These are phyloP conservation scores for Oncopodura yosiiana DNA, from an alignment of 1,140 invertebrate genomes.

Conservation along the genomic window DNA sequence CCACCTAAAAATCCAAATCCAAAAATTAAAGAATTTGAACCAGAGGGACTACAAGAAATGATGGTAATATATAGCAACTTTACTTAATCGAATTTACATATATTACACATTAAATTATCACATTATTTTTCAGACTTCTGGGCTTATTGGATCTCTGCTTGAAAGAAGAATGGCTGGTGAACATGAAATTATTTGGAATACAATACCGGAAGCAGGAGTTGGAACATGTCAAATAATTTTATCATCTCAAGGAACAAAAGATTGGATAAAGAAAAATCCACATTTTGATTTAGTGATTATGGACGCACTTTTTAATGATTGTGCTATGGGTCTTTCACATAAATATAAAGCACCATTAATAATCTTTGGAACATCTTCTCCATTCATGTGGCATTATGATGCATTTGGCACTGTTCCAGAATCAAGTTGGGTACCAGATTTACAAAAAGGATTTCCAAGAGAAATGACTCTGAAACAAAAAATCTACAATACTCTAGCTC, in stretches of 20 bases:
- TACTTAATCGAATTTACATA: no score
- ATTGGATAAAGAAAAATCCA: not conserved
- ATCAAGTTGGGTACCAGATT: conserved; percentile 14
- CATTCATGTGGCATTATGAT: conserved; percentile 5
- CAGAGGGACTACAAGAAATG: conserved; percentile 1
- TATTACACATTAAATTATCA: no score
- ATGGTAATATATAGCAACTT: no score
- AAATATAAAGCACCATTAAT: conserved; percentile 15
- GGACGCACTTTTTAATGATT: conserved; percentile 36
- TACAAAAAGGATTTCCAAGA: not conserved
- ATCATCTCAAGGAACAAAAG: not conserved
- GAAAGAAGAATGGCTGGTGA: not conserved
- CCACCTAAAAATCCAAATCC: conserved; percentile 8
- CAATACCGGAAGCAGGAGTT: not conserved
- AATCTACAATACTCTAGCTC: conserved; percentile 3
- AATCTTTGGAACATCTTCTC: conserved; percentile 1
- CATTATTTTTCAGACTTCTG: not conserved
- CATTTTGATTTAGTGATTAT: conserved; percentile 37
- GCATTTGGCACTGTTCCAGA: conserved; percentile 10
- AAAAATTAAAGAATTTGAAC: conserved; percentile 17
- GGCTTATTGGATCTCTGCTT: not conserved
- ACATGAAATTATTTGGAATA: not conserved
- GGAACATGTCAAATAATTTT: not conserved
- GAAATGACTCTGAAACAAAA: conserved; percentile 12
- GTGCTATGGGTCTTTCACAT: conserved; percentile 19